These are phyloP conservation scores for Homarus gammarus DNA, from an alignment of 2,888 invertebrate genomes.

Conservation along the genomic window DNA sequence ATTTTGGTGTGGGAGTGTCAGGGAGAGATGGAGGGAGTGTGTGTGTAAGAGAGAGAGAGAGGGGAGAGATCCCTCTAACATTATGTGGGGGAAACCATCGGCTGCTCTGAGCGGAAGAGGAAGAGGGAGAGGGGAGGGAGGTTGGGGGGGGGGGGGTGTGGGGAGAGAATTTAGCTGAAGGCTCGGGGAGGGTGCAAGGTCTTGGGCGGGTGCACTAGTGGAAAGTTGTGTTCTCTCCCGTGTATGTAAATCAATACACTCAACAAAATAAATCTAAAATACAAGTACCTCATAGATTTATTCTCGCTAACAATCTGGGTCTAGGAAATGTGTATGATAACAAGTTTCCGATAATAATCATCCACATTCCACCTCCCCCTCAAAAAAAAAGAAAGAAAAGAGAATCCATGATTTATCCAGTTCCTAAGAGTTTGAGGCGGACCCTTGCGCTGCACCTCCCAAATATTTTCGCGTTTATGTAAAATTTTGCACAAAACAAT, in stretches of 20 bases:
- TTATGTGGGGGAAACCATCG: constrained; percentile 28
- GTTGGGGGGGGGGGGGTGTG: background rate
- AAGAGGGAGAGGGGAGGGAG: background rate
- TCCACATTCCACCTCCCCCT: too few relatives aligned
- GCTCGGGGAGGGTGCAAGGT: background rate
- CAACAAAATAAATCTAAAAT: too few relatives aligned
- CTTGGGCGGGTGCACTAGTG: too few relatives aligned
- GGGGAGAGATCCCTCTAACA: constrained; percentile 3
- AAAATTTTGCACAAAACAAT: constrained; percentile 31
- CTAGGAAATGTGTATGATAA: too few relatives aligned
- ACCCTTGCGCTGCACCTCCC: background rate
- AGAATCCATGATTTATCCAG: background rate
- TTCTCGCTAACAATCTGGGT: too few relatives aligned
- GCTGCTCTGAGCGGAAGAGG: constrained; percentile 9
- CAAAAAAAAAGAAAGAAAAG: background rate
- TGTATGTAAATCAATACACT: too few relatives aligned
- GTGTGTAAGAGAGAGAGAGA: constrained; percentile 12
- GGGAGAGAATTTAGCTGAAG: background rate
- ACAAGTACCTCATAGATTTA: too few relatives aligned
- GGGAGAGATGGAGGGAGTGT: constrained; percentile 29
- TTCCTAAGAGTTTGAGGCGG: background rate
- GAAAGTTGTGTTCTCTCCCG: too few relatives aligned
- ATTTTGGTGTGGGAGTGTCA: background rate
- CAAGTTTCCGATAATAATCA: too few relatives aligned
- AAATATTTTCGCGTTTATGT: constrained; percentile 6